These are phyloP conservation scores for Lutraria rhynchaena DNA, from an alignment of 1,140 invertebrate species.

Conservation along the genomic window DNA sequence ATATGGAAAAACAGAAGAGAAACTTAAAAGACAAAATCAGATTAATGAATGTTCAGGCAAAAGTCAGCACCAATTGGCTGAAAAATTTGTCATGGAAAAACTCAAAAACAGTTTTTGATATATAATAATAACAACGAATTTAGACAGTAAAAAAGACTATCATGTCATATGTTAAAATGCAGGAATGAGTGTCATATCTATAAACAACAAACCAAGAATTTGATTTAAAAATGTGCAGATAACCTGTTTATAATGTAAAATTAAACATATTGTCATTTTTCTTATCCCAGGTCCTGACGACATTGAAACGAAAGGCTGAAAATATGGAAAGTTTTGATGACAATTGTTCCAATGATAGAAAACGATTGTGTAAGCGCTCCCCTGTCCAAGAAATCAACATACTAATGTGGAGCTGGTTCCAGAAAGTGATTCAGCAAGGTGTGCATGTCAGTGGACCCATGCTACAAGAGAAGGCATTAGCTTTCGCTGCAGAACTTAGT, in stretches of 20 bases:
- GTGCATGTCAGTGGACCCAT: too few relatives aligned
- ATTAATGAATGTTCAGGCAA: conserved; percentile 36
- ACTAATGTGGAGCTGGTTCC: conserved; percentile 51
- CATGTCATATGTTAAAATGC: neutral
- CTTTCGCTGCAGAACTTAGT: too few relatives aligned
- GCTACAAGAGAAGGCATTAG: too few relatives aligned
- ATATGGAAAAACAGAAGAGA: too few relatives aligned
- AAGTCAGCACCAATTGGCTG: conserved; percentile 35
- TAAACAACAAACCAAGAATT: neutral
- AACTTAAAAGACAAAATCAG: too few relatives aligned
- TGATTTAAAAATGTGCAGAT: neutral
- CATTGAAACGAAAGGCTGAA: conserved; percentile 12
- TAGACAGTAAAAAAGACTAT: too few relatives aligned
- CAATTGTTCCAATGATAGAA: conserved; percentile 1
- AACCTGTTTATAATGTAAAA: neutral
- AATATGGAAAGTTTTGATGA: neutral
- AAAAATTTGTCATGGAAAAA: conserved; percentile 16
- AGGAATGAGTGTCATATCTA: neutral
- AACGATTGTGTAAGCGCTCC: conserved; percentile 16
- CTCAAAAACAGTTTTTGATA: too few relatives aligned
- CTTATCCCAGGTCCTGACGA: conserved; percentile 6
- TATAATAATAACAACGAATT: too few relatives aligned
- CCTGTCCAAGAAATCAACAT: conserved; percentile 35
- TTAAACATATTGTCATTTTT: neutral
- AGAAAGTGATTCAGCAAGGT: too few relatives aligned